Evolutionary conservation across 2,797 vertebrate species (phyloP), one percentile per base, ranked within the genome.

Genomic region (Sebastolobus alascanus): DNA sequence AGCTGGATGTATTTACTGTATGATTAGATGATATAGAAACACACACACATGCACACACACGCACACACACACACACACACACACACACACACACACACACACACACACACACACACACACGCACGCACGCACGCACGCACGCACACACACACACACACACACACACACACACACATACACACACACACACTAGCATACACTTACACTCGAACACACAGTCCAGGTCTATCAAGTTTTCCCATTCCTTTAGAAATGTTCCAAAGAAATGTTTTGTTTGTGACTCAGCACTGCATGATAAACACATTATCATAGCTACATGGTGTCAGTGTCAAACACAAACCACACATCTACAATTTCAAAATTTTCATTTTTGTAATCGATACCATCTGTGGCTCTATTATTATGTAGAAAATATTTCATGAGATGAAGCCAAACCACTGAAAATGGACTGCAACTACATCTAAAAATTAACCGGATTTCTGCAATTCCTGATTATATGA

Each of bases 1-100:
- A 88, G 74, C 83, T 82, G 68, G 59, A 82, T 80, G 73, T 38
- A 61, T 79, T 87, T 77, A 43, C 27, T 52, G 10, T 52, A 84
- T 61, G 58, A 87, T 87, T 68, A 79, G 46, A 80, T 75, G 40
- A 83, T 33, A 63, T 10, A 61, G 43, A 80, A 80, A 20, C 59
- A 71, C 46, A 85, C 27, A 43, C 65, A 54, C 25, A 25, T 2
- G 25, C 25, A 25, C 25, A 25, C 25, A 25, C 25, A 25, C 25
- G 2, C 25, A 25, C 25, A 25, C 25, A 25, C 25, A 25, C 25
- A 25, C 25, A 25, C 25, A 25, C 25, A 25, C 25, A 25, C 25
- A 25, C 25, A 25, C 25, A 25, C 25, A 25, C 25, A 25, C 25
- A 25, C 25, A 25, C 25, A 25, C 25, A 25, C 25, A 25, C 25